A percentile compares a stretch with the other conserved stretches of the same genome.
phyloP scores from a whole-genome alignment of 2,113 vertebrate species.

The Strigops habroptila region DNA sequence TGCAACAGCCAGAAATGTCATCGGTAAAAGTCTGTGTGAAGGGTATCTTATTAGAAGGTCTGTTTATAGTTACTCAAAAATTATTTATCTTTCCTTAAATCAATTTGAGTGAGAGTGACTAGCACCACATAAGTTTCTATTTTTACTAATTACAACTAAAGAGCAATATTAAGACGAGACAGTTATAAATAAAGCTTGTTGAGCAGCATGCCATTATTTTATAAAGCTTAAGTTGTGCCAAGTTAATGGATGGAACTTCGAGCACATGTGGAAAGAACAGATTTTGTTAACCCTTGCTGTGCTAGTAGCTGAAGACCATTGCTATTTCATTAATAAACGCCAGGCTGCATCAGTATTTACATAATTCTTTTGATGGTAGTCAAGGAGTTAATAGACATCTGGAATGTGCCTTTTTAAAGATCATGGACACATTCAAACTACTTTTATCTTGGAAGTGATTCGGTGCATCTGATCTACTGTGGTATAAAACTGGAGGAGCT shows the following conservation, averaged over 20 bases:
- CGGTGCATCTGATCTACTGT: not conserved
- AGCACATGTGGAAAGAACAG: not conserved
- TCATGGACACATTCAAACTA: not conserved
- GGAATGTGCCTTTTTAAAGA: constrained; percentile 21
- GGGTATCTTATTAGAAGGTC: not conserved
- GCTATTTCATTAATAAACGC: not conserved
- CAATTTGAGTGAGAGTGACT: constrained; percentile 24
- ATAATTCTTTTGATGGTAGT: not conserved
- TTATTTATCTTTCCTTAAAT: constrained; percentile 13
- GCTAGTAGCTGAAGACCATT: not conserved
- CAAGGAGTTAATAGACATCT: constrained; percentile 32
- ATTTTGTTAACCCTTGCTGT: not conserved
- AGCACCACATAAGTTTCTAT: not conserved
- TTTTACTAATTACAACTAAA: constrained; percentile 39
- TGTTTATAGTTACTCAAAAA: constrained; percentile 16
- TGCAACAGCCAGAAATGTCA: not conserved
- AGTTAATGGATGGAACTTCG: not conserved
- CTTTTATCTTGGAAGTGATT: constrained; percentile 20
- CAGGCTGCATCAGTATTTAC: not conserved
- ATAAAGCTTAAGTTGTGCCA: not conserved
- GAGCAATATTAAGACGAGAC: constrained; percentile 8
- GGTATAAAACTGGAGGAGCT: constrained; percentile 18
- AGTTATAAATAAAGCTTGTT: constrained; percentile 33
- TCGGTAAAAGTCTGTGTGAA: not conserved
- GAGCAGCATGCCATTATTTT: not conserved